Evolutionary conservation across 2,797 vertebrate genomes (phyloP).

Genomic region (Chaunax sp.): DNA sequence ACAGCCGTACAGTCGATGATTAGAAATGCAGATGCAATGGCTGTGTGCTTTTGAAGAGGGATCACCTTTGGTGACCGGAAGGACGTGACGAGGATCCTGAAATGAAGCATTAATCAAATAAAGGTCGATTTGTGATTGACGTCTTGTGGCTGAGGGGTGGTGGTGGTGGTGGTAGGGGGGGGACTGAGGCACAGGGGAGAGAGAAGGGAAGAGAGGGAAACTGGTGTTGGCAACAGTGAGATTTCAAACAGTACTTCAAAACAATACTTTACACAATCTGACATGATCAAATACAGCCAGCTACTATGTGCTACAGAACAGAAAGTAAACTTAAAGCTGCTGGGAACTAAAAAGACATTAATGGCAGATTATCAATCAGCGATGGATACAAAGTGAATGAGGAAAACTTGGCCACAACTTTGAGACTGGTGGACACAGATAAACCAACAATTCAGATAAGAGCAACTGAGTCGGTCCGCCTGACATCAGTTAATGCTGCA

Average conservation of each 20-base stretch:
- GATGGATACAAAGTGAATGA: constrained; percentile 11
- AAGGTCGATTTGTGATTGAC: constrained; percentile 64
- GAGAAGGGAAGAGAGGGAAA: background rate
- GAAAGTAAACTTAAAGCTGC: constrained; percentile 1
- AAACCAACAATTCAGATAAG: constrained; percentile 21
- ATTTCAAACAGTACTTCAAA: background rate
- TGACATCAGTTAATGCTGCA: background rate
- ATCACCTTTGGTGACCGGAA: constrained; percentile 45
- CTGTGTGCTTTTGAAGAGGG: constrained; percentile 45
- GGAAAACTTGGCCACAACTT: background rate
- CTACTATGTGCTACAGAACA: background rate
- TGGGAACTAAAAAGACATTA: background rate
- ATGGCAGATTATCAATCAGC: background rate
- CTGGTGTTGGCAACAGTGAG: background rate
- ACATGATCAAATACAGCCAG: background rate
- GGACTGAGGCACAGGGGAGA: background rate
- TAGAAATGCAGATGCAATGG: constrained; percentile 57
- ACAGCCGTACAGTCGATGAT: constrained; percentile 25
- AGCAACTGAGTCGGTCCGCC: background rate
- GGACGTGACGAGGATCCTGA: constrained; percentile 47
- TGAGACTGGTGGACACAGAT: constrained; percentile 15
- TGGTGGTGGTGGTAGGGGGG: background rate
- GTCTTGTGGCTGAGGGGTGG: constrained; percentile 11
- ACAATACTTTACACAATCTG: background rate
- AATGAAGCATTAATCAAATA: constrained; percentile 62